Base-by-base conservation (phyloP, 2,888 invertebrate genomes). In the Meganola albula region DNA sequence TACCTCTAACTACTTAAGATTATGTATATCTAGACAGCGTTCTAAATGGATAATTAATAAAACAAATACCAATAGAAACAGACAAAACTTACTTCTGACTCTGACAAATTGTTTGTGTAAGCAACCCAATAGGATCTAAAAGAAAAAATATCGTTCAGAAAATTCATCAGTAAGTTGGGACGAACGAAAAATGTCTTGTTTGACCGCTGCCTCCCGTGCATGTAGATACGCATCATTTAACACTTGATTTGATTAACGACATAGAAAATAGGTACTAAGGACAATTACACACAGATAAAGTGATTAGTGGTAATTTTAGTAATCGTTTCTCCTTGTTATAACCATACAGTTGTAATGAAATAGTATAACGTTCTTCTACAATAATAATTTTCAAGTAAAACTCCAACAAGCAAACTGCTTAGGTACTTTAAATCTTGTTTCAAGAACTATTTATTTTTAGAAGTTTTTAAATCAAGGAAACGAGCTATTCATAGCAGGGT, bases 191-290 rank as follows among this genome's bases (percentile, higher is more conserved):
- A 73, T 73, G 68, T 74, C 63, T 65, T 58, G 48, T 54, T n/a
- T 59, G 49, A 55, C 63, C 58, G 54, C 51, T 48, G 48, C 44
- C 51, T 46, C 52, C 60, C 60, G 55, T n/a, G n/a, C n/a, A n/a
- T n/a, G n/a, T n/a, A n/a, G n/a, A 49, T 41, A 46, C 58, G 69
- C 65, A 53, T 69, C 73, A 74, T 78, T 77, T 67, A 73, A 65
- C 73, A 71, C 64, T 61, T 67, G 58, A 73, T 76, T 75, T 75
- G 70, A 78, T 75, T 76, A 74, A 76, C 63, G 73, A 65, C 56
- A 40, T 45, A 49, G 45, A 46, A 47, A 53, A 54, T 53, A n/a
- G n/a, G n/a, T n/a, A 48, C 40, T 44, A 31, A 31, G 26, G 42
- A 40, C 44, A 46, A 43, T 53, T 55, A 47, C 43, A 41, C 32